These are phyloP conservation scores for Anarhynchus alexandrinus DNA, from an alignment of 2,113 vertebrate genomes.

Conservation along the genomic window DNA sequence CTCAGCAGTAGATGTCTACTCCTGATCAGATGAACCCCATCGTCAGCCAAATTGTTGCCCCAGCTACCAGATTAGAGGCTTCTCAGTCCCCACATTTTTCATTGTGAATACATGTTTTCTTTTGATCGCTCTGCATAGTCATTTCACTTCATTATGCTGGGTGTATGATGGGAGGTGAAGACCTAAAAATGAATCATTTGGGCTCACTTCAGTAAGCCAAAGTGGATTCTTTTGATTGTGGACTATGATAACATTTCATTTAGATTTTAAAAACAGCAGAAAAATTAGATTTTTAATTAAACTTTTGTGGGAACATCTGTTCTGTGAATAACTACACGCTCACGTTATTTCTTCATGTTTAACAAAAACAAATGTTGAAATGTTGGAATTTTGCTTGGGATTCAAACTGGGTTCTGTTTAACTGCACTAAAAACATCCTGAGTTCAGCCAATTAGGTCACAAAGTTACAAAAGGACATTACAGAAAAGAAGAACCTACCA, in stretches of 20 bases:
- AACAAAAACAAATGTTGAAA: slow-evolving; percentile 17
- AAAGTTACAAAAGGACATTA: not conserved
- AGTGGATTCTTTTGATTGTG: not conserved
- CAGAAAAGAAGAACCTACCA: not conserved
- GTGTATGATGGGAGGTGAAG: not conserved
- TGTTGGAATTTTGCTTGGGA: not conserved
- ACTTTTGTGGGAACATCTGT: not conserved
- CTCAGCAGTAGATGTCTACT: not conserved
- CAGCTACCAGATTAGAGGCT: not conserved
- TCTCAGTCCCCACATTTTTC: not conserved
- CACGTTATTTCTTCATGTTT: not conserved
- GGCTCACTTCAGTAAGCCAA: not conserved
- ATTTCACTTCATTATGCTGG: not conserved
- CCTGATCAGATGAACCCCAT: not conserved
- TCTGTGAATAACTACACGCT: not conserved
- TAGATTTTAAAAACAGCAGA: not conserved
- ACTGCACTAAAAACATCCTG: not conserved
- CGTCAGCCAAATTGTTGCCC: not conserved
- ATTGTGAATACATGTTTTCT: not conserved
- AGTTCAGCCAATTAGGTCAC: not conserved
- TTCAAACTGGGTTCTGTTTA: not conserved
- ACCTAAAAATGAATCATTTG: slow-evolving; percentile 28
- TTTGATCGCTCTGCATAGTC: not conserved
- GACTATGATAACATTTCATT: not conserved
- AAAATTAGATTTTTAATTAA: slow-evolving; percentile 31